Evolutionary conservation across 2,888 invertebrate genomes (phyloP).

Genomic region (Bugulina stolonifera): DNA sequence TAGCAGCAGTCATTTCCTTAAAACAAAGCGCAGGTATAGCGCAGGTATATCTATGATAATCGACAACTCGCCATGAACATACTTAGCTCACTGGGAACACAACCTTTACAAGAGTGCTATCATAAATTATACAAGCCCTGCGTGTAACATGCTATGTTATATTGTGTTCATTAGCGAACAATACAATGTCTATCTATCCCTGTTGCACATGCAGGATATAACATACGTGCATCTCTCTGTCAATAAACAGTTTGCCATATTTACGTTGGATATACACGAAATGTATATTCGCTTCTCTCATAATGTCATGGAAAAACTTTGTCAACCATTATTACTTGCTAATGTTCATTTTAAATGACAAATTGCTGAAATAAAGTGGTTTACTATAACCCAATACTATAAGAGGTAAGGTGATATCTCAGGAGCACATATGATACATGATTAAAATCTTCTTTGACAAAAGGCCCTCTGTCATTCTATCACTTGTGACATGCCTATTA

Average conservation of each 20-base stretch:
- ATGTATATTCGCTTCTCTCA: too few species aligned
- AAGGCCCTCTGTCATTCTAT: conserved; percentile 4
- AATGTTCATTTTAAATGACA: not conserved
- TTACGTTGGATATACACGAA: too few species aligned
- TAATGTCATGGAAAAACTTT: too few species aligned
- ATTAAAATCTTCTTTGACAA: conserved; percentile 16
- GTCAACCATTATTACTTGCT: too few species aligned
- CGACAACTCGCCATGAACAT: not conserved
- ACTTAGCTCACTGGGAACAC: conserved; percentile 7
- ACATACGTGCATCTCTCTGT: too few species aligned
- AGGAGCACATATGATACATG: not conserved
- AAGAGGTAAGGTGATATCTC: conserved; percentile 3
- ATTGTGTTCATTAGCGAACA: too few species aligned
- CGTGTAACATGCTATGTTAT: too few species aligned
- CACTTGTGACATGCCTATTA: conserved; percentile 13
- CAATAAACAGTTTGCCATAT: too few species aligned
- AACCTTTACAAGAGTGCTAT: conserved; percentile 4
- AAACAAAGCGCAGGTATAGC: conserved; percentile 23
- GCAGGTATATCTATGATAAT: conserved; percentile 16
- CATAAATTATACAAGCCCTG: not conserved
- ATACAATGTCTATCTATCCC: too few species aligned
- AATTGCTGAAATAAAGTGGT: not conserved
- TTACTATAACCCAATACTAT: too few species aligned
- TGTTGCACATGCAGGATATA: too few species aligned
- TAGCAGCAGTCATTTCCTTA: conserved; percentile 26